phyloP scores from a whole-genome alignment of 53 echinoderm and acorn worm genomes.

The Patiria pectinifera region DNA sequence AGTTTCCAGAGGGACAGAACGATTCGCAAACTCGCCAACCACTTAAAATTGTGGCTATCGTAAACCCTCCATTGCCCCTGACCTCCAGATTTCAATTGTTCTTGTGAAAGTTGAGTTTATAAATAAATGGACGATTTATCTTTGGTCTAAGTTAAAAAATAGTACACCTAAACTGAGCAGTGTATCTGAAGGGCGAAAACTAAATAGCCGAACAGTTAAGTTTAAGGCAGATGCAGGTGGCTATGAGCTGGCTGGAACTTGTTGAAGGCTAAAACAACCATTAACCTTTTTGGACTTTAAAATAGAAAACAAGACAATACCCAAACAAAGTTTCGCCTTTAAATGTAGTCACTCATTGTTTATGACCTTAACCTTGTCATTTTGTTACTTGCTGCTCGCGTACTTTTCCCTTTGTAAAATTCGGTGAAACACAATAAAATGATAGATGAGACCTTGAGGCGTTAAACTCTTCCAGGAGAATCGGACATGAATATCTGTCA shows the following conservation, averaged over 20 bases:
- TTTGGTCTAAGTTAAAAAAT: too few species aligned
- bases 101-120: neutral
- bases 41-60: neutral
- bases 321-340: neutral
- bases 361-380: slow-evolving; percentile 28
- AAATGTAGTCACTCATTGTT: neutral
- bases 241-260: neutral
- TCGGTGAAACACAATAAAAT: slow-evolving; percentile 1
- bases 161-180: too few species aligned
- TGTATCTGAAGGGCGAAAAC: too few species aligned
- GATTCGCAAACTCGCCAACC: slow-evolving; percentile 10
- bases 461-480: slow-evolving; percentile 14
- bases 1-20: neutral
- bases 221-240: neutral
- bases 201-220: neutral
- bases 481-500: slow-evolving; percentile 14
- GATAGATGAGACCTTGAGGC: slow-evolving; percentile 4
- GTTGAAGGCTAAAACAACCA: neutral
- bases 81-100: slow-evolving; percentile 19
- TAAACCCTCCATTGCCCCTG: neutral
- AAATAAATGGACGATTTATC: neutral
- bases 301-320: neutral
- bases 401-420: neutral
- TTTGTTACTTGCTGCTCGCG: neutral
- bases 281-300: neutral